Evolutionary conservation across 2,888 invertebrate genomes (phyloP).

Genomic region (Ceriagrion tenellum): DNA sequence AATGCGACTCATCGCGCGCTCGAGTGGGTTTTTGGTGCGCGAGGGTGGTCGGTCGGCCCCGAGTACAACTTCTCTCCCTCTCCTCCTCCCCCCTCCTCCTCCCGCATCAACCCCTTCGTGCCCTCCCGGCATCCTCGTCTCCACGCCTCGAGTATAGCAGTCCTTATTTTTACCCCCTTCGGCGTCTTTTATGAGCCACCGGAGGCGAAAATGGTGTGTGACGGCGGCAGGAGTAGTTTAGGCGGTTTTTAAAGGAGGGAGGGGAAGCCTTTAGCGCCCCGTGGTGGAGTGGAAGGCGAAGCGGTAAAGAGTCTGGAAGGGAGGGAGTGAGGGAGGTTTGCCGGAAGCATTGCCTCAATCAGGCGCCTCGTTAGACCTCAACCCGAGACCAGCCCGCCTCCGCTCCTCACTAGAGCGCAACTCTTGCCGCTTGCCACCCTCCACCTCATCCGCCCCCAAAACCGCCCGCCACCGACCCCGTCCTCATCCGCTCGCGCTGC

Average conservation of each 20-base stretch:
- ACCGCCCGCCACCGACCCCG: too few relatives aligned
- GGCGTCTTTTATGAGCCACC: slow-evolving; percentile 60
- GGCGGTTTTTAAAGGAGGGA: background rate
- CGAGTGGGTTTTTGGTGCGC: background rate
- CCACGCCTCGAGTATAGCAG: background rate
- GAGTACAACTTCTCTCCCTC: background rate
- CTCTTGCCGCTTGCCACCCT: background rate
- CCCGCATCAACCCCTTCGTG: background rate
- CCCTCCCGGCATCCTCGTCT: background rate
- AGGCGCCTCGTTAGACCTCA: slow-evolving; percentile 45
- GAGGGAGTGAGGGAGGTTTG: background rate
- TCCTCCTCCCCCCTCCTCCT: background rate
- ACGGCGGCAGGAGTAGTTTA: background rate
- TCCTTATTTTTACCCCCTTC: slow-evolving; percentile 14
- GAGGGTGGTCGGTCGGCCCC: slow-evolving; percentile 13
- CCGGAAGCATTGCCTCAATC: slow-evolving; percentile 62
- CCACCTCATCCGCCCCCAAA: background rate
- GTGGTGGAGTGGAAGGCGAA: background rate
- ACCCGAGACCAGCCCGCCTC: background rate
- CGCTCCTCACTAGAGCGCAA: background rate
- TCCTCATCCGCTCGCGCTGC: too few relatives aligned
- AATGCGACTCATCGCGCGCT: slow-evolving; percentile 24
- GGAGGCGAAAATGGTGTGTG: slow-evolving; percentile 50
- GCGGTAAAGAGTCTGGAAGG: background rate
- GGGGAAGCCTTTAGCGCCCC: background rate